These are phyloP conservation scores for Xerus rutilus DNA, from an alignment of 2,797 vertebrate genomes.

Conservation along the genomic window DNA sequence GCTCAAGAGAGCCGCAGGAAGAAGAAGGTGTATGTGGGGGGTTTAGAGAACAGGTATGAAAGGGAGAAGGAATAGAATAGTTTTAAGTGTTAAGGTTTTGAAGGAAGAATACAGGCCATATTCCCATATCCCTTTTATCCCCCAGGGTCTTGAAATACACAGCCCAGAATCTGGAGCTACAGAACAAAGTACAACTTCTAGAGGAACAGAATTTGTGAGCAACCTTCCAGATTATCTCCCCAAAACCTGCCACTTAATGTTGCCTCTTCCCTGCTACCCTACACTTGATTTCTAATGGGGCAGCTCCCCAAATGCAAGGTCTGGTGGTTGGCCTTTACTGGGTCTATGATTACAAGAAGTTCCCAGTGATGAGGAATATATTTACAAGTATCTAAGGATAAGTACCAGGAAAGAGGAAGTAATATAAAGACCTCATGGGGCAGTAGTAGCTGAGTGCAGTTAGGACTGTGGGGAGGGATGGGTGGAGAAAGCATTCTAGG, in stretches of 20 bases:
- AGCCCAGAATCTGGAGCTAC: conserved; percentile 93
- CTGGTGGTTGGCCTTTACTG: conserved; percentile 4
- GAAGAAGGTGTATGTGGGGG: conserved; percentile 94
- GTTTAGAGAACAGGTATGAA: conserved; percentile 94
- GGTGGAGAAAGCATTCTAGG: not conserved
- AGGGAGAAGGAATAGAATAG: not conserved
- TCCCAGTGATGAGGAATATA: not conserved
- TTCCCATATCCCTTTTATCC: not conserved
- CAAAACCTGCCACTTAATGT: not conserved
- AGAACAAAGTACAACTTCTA: conserved; percentile 94
- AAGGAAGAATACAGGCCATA: not conserved
- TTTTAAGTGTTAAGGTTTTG: not conserved
- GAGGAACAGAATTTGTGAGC: conserved; percentile 95
- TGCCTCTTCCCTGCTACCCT: not conserved
- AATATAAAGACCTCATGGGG: not conserved
- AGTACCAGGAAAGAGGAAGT: conserved; percentile 12
- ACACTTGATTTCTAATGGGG: not conserved
- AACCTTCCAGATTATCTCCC: not conserved
- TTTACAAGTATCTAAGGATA: not conserved
- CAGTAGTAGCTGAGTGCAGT: not conserved
- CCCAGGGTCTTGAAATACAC: conserved; percentile 93
- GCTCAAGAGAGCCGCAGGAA: conserved; percentile 94
- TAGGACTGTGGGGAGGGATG: not conserved
- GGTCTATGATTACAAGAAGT: not conserved
- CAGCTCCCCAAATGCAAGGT: not conserved